Evolutionary conservation across 2,888 invertebrate species (phyloP), one percentile per base, ranked within the genome.

Genomic region (Heterodera filipjevi): DNA sequence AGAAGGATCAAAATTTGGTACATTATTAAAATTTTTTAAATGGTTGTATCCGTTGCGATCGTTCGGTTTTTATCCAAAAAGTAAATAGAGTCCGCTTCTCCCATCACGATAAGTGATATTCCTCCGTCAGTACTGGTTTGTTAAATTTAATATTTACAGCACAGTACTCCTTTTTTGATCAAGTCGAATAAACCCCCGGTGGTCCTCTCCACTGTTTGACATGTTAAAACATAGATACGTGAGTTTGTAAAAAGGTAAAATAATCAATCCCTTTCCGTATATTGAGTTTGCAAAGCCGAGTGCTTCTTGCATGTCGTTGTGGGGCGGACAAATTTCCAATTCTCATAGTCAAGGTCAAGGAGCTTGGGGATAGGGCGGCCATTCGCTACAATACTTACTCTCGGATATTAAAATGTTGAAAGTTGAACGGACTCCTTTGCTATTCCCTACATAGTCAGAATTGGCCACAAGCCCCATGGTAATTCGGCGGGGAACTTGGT

Each of bases 51-150:
- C 6, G 49, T 71, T 2, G 77, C 32, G 6, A 77, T 49, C 1
- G 77, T 71, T 6, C 77, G 68, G 44, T 77, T 77, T 77, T 70
- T 77, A 33, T 77, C 77, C 30, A 77, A 27, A 22, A 77, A 35
- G 10, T 66, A 49, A 32, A 77, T 46, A 3, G 71, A 66, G 44
- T 77, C 77, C 0, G 44, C 71, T 77, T 77, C 77, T 0, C 49
- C 71, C 71, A 71, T 71, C 16, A 44, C 77, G 14, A 77, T 39
- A 0, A 77, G 22, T 27, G 44, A 39, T 12, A 77, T 22, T 12
- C 77, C 77, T 0, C 77, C 77, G 1, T 33, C 77, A 6, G 77
- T 6, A 77, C 70, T 27, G 68, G 49, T 35, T 66, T 32, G 1
- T 32, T 77, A 19, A 77, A 77, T 77, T 77, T 77, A 0, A 77